Evolutionary conservation across 2,888 invertebrate species (phyloP).

Genomic region (Stenoptilia bipunctidactyla): DNA sequence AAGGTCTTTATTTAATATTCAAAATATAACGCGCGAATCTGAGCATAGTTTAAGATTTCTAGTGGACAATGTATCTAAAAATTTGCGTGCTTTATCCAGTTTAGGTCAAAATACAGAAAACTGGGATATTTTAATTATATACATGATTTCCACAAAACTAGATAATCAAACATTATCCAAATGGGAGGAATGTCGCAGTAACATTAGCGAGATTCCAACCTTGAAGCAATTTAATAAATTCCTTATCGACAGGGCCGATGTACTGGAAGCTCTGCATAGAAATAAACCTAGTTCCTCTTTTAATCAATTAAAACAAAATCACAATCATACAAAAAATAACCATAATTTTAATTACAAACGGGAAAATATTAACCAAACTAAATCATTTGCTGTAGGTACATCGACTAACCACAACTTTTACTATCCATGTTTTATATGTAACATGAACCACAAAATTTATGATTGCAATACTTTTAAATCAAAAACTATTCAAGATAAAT

Average conservation of each 20-base stretch:
- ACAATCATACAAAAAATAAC: not conserved
- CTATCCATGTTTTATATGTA: slow-evolving; percentile 5
- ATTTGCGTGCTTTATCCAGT: slow-evolving; percentile 15
- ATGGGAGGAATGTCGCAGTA: slow-evolving; percentile 10
- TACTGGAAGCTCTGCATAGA: slow-evolving; percentile 11
- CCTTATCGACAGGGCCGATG: slow-evolving; percentile 13
- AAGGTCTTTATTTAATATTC: slow-evolving; percentile 10
- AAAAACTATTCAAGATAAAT: not conserved
- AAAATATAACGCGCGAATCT: slow-evolving; percentile 11
- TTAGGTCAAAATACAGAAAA: slow-evolving; percentile 14
- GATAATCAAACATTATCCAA: slow-evolving; percentile 7
- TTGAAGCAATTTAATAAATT: slow-evolving; percentile 13
- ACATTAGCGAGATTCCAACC: slow-evolving; percentile 8
- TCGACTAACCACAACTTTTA: not conserved
- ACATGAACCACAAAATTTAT: slow-evolving; percentile 6
- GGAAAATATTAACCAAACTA: not conserved
- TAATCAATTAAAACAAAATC: too few relatives aligned
- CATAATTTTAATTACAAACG: not conserved
- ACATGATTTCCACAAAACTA: slow-evolving; percentile 13
- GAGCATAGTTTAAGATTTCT: slow-evolving; percentile 13
- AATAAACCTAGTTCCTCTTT: too few relatives aligned
- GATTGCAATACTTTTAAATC: slow-evolving; percentile 7
- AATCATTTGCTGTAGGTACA: not conserved
- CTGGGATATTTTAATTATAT: slow-evolving; percentile 12
- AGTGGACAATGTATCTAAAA: slow-evolving; percentile 16